phyloP scores from a whole-genome alignment of 2,888 invertebrate genomes.

The Tribolium freemani region DNA sequence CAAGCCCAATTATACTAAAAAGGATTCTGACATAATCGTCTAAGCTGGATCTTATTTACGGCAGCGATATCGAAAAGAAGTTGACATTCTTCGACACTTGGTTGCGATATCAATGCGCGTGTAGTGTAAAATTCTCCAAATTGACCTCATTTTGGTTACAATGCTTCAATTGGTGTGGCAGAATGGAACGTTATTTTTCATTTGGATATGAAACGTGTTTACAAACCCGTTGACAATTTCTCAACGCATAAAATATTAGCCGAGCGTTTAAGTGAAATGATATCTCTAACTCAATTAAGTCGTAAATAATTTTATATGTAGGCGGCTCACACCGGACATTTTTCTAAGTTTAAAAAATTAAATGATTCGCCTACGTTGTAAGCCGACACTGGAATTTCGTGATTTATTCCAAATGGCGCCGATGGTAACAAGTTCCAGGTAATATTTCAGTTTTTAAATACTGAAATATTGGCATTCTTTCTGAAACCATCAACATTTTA shows the following conservation, averaged over 20 bases:
- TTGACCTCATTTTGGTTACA: conserved; percentile 12
- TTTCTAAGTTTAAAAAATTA: neutral
- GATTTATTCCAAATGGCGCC: conserved; percentile 13
- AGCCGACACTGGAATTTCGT: conserved; percentile 18
- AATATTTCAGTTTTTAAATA: neutral
- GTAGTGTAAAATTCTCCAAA: conserved; percentile 13
- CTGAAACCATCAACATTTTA: neutral
- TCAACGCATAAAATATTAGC: conserved; percentile 15
- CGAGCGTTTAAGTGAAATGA: conserved; percentile 5
- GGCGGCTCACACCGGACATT: conserved; percentile 23
- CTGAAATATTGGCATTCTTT: conserved; percentile 6
- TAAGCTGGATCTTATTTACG: conserved; percentile 21
- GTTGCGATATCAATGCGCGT: conserved; percentile 30
- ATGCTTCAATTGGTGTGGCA: conserved; percentile 3
- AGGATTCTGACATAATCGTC: conserved; percentile 38
- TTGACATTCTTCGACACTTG: conserved; percentile 25
- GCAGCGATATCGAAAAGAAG: conserved; percentile 14
- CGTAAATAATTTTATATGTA: conserved; percentile 29
- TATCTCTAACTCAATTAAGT: conserved; percentile 27
- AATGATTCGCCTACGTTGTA: conserved; percentile 24
- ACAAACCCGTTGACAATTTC: conserved; percentile 28
- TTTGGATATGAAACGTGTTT: conserved; percentile 10
- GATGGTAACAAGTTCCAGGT: neutral
- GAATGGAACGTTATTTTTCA: conserved; percentile 22
- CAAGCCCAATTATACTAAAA: conserved; percentile 40